Evolutionary conservation across 2,888 invertebrate species (phyloP), one percentile per base, ranked within the genome.

Genomic region (Caenorhabditis zanzibari): DNA sequence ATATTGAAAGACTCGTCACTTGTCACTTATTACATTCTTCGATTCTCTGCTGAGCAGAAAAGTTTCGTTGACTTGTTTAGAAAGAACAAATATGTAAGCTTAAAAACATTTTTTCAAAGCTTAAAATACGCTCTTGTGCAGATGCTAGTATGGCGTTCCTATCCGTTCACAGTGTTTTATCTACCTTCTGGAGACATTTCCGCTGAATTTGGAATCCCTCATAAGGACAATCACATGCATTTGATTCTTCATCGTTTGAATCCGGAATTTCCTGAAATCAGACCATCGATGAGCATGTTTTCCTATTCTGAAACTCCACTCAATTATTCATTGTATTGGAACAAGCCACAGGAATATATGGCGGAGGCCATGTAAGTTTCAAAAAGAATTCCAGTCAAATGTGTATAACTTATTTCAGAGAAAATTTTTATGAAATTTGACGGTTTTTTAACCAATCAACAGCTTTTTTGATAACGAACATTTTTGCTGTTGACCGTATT

Each of bases 201-300:
- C 19, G 16, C 76, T 3, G 64, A 72, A 5, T 76, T 82, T 47
- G 82, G 82, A 1, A 47, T 82, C 5, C 76, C 82, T 1, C 44
- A 59, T 10, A 6, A 26, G 0, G 14, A 68, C 28, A 75, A 28
- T 22, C 14, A 16, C 16, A 28, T 66, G 16, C 44, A 58, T n/a
- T 14, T 58, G 16, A 28, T 68, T 26, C 35, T 54, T 68, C 35
- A 26, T 9, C 68, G 52, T 9, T 2, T 19, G 2, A 6, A 54
- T 26, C 24, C 26, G 5, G 54, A 14, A 5, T 24, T 5, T 0
- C 12, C 26, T 2, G 26, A 9, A 47, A 19, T 14, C 0, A 47
- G 19, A 19, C 3, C 47, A 1, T n/a, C n/a, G n/a, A 12, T 19
- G 12, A 54, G 54, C 54, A 26, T 26, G 26, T 26, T 54, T 22